Evolutionary conservation across 2,113 vertebrate species (phyloP), one percentile per base, ranked within the genome.

Genomic region (Rhinolophus ferrumequinum): DNA sequence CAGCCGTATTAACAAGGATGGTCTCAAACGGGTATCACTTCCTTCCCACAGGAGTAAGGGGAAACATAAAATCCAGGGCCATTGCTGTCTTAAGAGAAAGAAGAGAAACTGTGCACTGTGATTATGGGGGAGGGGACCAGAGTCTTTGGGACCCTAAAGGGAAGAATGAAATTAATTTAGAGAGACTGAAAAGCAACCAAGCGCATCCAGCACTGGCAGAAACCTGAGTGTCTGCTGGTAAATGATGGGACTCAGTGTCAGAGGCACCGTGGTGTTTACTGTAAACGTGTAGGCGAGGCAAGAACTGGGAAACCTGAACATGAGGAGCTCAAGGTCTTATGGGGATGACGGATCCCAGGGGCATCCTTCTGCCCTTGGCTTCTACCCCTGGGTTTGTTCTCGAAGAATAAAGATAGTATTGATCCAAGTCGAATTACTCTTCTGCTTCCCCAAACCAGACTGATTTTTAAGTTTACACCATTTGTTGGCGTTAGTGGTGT

Each of bases 161-260:
- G 30, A 69, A 97, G 58, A 92, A 30, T 50, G 50, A 92, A 87
- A 69, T 83, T 60, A 30, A 80, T 66, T 84, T 88, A 95, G 26
- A 80, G 75, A 73, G 75, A 96, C 52, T 38, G 85, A 95, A 97
- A 93, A 50, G 33, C 64, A 70, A 41, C 33, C 44, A 73, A 44
- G 30, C 72, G 77, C 21, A 14, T 66, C n/a, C 13, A 80, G 35
- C 41, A 73, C 0, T 28, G n/a, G 64, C 52, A 21, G 44, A 41
- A 38, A 88, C 58, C 60, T 24, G 47, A 79, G 26, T 1, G 10
- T 50, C 33, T 83, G 38, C 64, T 79, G 64, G 10, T 38, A 93
- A 90, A 88, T 72, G 52, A 50, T n/a, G 64, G 62, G n/a, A 58
- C 52, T 56, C 60, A 56, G 50, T 52, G 75, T 69, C 22, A 95